These are phyloP conservation scores for Lophotriccus pileatus DNA, from an alignment of 2,797 vertebrate species.

Conservation along the genomic window DNA sequence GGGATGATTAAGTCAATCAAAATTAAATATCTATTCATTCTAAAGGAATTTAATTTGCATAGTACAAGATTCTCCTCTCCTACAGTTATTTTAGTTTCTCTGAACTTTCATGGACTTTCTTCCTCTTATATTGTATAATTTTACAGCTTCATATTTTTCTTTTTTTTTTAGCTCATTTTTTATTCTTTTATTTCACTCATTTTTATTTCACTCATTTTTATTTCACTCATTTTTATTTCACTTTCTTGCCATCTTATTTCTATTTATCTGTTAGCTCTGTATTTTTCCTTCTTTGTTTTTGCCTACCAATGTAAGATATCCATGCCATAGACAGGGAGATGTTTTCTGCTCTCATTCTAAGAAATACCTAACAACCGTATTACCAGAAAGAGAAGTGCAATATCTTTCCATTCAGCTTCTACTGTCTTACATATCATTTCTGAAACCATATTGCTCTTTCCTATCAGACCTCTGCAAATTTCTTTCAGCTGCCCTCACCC, in stretches of 20 bases:
- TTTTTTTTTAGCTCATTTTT: neutral
- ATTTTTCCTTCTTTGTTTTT: neutral
- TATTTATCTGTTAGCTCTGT: neutral
- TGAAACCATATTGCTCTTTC: neutral
- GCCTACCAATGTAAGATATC: neutral
- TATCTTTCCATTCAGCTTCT: neutral
- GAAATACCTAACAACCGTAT: neutral
- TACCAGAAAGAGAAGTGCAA: neutral
- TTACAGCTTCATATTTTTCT: neutral
- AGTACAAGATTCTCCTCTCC: neutral
- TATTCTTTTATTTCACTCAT: neutral
- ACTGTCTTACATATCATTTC: neutral
- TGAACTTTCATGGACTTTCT: neutral
- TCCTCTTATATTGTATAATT: neutral
- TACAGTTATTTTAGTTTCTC: neutral
- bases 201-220: neutral
- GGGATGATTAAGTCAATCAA: slow-evolving; percentile 40
- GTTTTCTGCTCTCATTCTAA: neutral
- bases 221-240: neutral
- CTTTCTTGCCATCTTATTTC: neutral
- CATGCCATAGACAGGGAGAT: neutral
- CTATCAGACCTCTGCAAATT: neutral
- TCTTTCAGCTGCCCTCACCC: neutral
- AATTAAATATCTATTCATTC: slow-evolving; percentile 14
- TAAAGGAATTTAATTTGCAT: slow-evolving; percentile 31